phyloP scores from a whole-genome alignment of 2,113 vertebrate genomes.

The Glaucomys volans region DNA sequence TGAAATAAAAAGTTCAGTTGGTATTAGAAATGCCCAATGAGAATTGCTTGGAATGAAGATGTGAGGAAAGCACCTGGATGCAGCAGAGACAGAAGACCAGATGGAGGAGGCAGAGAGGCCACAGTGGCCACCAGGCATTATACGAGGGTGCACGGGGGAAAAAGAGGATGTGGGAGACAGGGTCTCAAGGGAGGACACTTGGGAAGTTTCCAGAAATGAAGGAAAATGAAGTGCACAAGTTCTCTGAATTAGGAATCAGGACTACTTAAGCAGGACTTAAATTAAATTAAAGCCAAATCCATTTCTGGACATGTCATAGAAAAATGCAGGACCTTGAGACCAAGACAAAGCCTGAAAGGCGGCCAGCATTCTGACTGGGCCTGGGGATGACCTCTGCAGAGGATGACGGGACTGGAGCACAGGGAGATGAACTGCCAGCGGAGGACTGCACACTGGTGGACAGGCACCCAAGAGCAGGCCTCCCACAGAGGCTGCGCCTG shows the following conservation, averaged over 20 bases:
- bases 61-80: neutral
- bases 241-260: neutral
- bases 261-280: neutral
- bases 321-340: neutral
- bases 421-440: neutral
- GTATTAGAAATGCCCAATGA: neutral
- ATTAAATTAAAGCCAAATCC: neutral
- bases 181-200: neutral
- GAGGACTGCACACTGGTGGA: rapidly evolving
- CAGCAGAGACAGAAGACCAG: no score
- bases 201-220: neutral
- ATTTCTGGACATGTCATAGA: no score
- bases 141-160: neutral
- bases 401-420: neutral
- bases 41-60: neutral
- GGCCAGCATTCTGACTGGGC: no score
- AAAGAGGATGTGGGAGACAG: neutral
- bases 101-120: no score
- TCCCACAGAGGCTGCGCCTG: no score
- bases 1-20: neutral
- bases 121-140: rapidly evolving
- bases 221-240: neutral
- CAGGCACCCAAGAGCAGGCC: neutral
- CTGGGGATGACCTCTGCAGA: no score
- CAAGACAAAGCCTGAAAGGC: neutral